These are phyloP conservation scores for Bergia puertoricense DNA, from an alignment of 92 coral and sea anemone species.

Conservation along the genomic window DNA sequence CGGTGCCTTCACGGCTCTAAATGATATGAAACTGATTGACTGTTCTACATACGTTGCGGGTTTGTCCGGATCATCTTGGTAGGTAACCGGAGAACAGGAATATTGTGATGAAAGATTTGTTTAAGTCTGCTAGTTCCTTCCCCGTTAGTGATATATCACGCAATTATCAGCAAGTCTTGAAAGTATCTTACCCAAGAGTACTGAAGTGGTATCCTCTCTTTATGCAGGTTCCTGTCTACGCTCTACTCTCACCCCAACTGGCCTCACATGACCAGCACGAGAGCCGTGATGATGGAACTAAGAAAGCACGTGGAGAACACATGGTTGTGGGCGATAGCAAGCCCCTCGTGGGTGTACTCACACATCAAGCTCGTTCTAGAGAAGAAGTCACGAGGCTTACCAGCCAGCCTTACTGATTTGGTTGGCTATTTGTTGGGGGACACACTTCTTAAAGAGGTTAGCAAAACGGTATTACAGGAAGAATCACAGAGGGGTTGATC, in stretches of 20 bases:
- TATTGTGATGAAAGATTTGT: no score
- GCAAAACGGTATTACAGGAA: neutral
- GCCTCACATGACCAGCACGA: conserved; percentile 28
- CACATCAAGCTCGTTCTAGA: neutral
- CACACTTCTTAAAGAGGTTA: conserved; percentile 14
- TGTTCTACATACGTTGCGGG: conserved; percentile 48
- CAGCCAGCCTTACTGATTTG: conserved; percentile 29
- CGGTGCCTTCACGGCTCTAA: conserved; percentile 51
- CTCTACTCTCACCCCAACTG: conserved; percentile 41
- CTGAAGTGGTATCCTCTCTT: neutral
- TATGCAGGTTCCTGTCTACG: conserved; percentile 48
- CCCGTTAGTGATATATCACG: neutral
- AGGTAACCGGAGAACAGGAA: neutral
- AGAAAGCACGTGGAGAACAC: conserved; percentile 2
- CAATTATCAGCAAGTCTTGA: neutral
- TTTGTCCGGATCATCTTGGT: conserved; percentile 58
- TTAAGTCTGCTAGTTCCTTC: neutral
- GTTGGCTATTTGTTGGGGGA: conserved; percentile 28
- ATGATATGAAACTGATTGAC: conserved; percentile 43
- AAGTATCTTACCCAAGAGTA: neutral
- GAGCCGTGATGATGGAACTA: conserved; percentile 8
- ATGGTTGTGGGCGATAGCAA: neutral
- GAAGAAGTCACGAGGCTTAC: conserved; percentile 22
- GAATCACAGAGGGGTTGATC: no score
- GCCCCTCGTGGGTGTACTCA: conserved; percentile 28